These are phyloP conservation scores for Drosophila erecta DNA, from an alignment of 1,140 invertebrate genomes.

Conservation along the genomic window DNA sequence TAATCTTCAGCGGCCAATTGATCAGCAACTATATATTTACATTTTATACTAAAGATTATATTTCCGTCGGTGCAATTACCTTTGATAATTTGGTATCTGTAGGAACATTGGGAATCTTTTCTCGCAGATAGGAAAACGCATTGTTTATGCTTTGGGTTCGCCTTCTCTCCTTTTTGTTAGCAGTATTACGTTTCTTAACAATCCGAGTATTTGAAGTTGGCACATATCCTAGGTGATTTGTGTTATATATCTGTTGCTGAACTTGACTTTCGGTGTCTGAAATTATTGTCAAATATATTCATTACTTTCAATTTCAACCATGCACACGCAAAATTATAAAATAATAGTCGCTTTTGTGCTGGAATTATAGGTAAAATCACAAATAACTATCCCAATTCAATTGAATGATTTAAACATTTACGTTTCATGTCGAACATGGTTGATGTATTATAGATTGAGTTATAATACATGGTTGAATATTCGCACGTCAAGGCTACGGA, in stretches of 20 bases:
- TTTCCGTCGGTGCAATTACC: conserved; percentile 80
- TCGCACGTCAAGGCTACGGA: conserved; percentile 12
- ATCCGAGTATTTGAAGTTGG: conserved; percentile 86
- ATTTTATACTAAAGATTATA: not conserved
- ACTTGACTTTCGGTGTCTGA: conserved; percentile 55
- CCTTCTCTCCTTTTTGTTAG: conserved; percentile 97
- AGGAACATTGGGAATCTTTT: conserved; percentile 98
- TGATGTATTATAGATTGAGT: conserved; percentile 25
- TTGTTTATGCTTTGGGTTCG: conserved; percentile 97
- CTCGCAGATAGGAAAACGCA: conserved; percentile 95
- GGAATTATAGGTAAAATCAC: not conserved
- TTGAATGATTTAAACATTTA: conserved; percentile 2
- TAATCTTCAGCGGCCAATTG: too few species aligned
- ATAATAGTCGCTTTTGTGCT: not conserved
- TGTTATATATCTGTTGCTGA: conserved; percentile 44
- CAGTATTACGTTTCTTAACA: conserved; percentile 90
- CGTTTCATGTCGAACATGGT: conserved; percentile 29
- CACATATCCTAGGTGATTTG: conserved; percentile 43
- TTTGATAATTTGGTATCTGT: conserved; percentile 97
- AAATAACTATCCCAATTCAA: not conserved
- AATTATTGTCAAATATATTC: conserved; percentile 5
- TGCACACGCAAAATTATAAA: not conserved
- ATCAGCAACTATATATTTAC: too few species aligned
- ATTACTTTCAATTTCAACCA: not conserved
- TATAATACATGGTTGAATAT: conserved; percentile 28